A percentile compares a stretch with the other conserved stretches of the same genome.
These are phyloP conservation scores for Damaliscus lunatus DNA, from an alignment of 2,113 vertebrate genomes.

Conservation along the genomic window DNA sequence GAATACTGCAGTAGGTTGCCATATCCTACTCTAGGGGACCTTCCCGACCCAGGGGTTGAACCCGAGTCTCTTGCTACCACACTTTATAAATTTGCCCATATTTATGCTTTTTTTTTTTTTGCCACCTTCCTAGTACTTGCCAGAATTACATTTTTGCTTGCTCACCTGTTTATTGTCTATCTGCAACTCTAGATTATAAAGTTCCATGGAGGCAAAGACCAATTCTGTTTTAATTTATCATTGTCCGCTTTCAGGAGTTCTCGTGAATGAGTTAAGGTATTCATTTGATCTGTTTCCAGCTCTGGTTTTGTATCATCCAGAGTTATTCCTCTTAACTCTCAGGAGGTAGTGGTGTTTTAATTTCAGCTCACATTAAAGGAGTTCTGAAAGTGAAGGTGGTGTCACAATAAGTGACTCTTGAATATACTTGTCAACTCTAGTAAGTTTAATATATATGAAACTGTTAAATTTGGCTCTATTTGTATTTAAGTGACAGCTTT, in stretches of 20 bases:
- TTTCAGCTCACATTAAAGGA: background rate
- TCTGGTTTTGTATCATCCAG: background rate
- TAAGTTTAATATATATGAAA: background rate
- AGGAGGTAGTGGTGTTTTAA: background rate
- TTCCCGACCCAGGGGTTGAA: background rate
- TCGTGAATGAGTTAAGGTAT: background rate
- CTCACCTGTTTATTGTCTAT: background rate
- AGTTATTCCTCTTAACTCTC: background rate
- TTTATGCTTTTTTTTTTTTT: background rate
- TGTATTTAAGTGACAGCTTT: background rate
- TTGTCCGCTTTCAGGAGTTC: background rate
- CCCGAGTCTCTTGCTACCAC: background rate
- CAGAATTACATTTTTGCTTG: background rate
- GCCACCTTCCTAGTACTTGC: background rate
- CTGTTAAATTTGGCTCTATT: background rate
- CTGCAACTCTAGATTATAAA: background rate
- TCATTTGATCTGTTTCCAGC: background rate
- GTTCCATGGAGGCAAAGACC: background rate
- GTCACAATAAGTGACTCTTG: background rate
- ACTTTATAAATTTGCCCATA: background rate
- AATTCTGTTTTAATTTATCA: background rate
- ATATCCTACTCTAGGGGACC: background rate
- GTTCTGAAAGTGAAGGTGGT: background rate
- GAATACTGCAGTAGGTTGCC: background rate
- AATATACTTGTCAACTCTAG: background rate